These are phyloP conservation scores for Sylvilagus floridanus DNA, from an alignment of 2,797 vertebrate species.

Conservation along the genomic window DNA sequence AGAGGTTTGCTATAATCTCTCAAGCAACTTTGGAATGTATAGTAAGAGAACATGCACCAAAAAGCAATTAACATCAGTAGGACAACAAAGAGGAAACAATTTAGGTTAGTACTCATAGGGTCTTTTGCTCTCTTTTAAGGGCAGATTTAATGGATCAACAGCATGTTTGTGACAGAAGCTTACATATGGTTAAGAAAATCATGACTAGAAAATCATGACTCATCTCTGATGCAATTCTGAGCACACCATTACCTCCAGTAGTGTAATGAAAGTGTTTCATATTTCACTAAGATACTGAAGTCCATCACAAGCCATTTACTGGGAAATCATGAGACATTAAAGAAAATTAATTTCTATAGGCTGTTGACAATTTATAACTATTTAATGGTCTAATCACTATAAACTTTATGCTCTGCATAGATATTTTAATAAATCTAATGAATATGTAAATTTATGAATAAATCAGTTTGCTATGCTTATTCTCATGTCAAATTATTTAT, in stretches of 20 bases:
- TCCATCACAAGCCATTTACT: conserved; percentile 62
- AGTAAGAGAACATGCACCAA: neutral
- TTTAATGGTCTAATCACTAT: neutral
- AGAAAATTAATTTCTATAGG: conserved; percentile 75
- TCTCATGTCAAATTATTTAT: conserved; percentile 2
- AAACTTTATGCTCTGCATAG: conserved; percentile 19
- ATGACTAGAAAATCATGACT: conserved; percentile 20
- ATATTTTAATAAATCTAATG: conserved; percentile 61
- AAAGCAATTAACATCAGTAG: neutral
- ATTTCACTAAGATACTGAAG: conserved; percentile 64
- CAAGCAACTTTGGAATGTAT: neutral
- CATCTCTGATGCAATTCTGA: conserved; percentile 58
- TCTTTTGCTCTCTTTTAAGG: conserved; percentile 70
- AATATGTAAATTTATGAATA: conserved; percentile 56
- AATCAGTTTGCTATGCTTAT: conserved; percentile 41
- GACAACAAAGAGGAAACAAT: neutral
- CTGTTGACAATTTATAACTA: conserved; percentile 55
- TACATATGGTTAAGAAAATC: conserved; percentile 48
- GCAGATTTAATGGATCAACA: conserved; percentile 68
- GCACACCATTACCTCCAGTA: neutral
- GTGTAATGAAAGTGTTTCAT: neutral
- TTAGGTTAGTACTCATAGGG: neutral
- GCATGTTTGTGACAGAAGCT: conserved; percentile 67
- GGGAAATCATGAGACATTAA: conserved; percentile 45
- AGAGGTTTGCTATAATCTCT: neutral